These are phyloP conservation scores for Calyptommatus sinebrachiatus DNA, from an alignment of 2,113 vertebrate species.

Conservation along the genomic window DNA sequence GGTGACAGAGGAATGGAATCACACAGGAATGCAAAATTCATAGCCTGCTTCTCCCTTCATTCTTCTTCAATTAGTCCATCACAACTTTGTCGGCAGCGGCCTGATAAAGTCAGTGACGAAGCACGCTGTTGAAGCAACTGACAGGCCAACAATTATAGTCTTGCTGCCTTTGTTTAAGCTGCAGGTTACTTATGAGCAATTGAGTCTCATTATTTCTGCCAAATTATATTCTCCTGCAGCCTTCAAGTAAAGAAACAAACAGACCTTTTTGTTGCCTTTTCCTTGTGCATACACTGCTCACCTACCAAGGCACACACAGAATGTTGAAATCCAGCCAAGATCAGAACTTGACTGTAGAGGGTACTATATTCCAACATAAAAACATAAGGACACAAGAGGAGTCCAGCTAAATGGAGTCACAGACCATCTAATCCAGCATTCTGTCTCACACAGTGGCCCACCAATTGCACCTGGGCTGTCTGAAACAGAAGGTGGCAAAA, in stretches of 20 bases:
- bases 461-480: too few relatives aligned
- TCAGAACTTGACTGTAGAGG: conserved; percentile 29
- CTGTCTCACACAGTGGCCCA: too few relatives aligned
- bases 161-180: conserved; percentile 65
- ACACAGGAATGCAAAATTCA: neutral
- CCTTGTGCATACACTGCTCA: conserved; percentile 41
- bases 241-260: conserved; percentile 32
- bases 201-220: conserved; percentile 69
- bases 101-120: conserved; percentile 59
- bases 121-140: conserved; percentile 22
- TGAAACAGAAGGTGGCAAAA: neutral
- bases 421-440: too few relatives aligned
- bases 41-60: too few relatives aligned
- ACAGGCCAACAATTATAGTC: conserved; percentile 55
- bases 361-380: neutral
- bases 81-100: conserved; percentile 36
- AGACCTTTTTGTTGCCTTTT: conserved; percentile 30
- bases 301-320: conserved; percentile 26
- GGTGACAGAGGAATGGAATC: neutral
- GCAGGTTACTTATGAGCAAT: conserved; percentile 70
- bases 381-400: too few relatives aligned
- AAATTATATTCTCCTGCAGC: conserved; percentile 61
- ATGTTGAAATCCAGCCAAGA: neutral
- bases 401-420: too few relatives aligned
- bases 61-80: neutral